Base-by-base conservation (phyloP, 2,888 invertebrate species). In the Elegia similella region DNA sequence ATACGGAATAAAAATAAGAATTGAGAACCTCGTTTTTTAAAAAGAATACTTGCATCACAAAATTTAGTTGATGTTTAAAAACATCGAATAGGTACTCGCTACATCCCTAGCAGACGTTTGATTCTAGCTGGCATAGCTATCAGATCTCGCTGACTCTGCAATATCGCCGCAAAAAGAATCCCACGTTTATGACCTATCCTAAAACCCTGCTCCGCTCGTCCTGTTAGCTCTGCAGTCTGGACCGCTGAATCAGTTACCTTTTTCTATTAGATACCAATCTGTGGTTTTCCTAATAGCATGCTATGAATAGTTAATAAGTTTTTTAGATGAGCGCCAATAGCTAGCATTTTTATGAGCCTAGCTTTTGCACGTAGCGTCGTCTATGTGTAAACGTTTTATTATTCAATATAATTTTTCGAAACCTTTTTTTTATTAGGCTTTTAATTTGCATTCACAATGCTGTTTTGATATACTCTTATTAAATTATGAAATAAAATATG, bases 111-210 rank as follows among this genome's bases (percentile, higher is more conserved):
- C 54, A 43, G 54, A 54, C 43, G 13, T 29, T 30, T 6, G 30
- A 30, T 15, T 43, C 52, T 29, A 42, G 42, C 17, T 29, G n/a
- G 43, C 16, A 53, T 10, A 42, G 44, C 23, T 48, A 47, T 48
- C 48, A 12, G 15, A 56, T 58, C 54, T 48, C 50, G 61, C 59
- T 58, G 63, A 56, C 50, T 59, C 59, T 44, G 53, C 60, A 58
- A 60, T 59, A 58, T 57, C 55, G 43, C 42, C 38, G 55, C 59
- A 55, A 62, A 62, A 62, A 59, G 58, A 59, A 60, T 57, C 57
- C 58, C 38, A 32, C 54, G 54, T 59, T 63, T 63, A 65, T 59
- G 59, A 63, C 52, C 60, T 59, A 60, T 57, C 56, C 59, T 56
- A 57, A 59, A 53, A 43, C 44, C 43, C 56, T 59, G 42, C 52